These are phyloP conservation scores for Podocnemis expansa DNA, from an alignment of 2,113 vertebrate genomes.

Conservation along the genomic window DNA sequence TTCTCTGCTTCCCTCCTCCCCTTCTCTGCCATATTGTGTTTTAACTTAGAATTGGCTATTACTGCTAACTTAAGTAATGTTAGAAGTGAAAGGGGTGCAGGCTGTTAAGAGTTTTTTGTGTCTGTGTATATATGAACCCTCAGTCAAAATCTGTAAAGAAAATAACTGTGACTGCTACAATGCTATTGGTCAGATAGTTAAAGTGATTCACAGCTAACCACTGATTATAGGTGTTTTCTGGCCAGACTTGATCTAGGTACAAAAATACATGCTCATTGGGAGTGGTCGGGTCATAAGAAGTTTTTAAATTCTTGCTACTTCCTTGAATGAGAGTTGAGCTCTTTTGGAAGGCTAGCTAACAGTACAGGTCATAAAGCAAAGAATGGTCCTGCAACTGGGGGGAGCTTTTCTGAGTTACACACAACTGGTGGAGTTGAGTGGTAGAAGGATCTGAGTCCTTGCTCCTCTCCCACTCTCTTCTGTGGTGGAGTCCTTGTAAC, in stretches of 20 bases:
- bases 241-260: neutral
- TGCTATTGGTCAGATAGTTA: neutral
- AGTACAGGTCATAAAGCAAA: neutral
- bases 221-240: neutral
- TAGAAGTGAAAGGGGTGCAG: neutral
- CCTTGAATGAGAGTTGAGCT: neutral
- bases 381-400: too few relatives aligned
- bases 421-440: too few relatives aligned
- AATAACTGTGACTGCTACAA: neutral
- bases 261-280: neutral
- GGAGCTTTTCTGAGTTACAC: too few relatives aligned
- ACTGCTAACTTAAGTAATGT: neutral
- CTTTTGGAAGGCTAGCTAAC: neutral
- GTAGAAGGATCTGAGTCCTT: too few relatives aligned
- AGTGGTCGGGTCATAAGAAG: neutral
- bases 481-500: too few relatives aligned
- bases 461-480: too few relatives aligned
- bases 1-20: neutral
- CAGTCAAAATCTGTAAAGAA: neutral
- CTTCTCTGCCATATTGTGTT: neutral
- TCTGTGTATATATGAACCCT: accelerated
- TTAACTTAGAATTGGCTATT: neutral
- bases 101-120: neutral
- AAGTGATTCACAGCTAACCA: accelerated
- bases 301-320: neutral